A percentile compares a stretch with the other conserved stretches of the same genome.
Evolutionary conservation across 2,113 vertebrate genomes (phyloP).

Genomic region (Solenodon paradoxus): DNA sequence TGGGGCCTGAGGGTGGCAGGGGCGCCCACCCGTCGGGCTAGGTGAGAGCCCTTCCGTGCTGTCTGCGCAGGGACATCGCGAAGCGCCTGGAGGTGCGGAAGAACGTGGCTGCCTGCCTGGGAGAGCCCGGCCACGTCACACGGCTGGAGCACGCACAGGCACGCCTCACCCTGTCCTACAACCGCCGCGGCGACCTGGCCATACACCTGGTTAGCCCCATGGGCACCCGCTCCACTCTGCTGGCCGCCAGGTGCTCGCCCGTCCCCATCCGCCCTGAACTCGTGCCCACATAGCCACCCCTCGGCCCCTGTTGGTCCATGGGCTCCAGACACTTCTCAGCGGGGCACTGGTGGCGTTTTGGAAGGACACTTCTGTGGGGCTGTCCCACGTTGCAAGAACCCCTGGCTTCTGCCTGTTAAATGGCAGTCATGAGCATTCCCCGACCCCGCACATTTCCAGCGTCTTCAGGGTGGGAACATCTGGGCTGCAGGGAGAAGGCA

Average conservation of each 20-base stretch:
- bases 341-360: not conserved
- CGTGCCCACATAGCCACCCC: no score
- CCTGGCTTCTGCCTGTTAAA: not conserved
- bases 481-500: not conserved
- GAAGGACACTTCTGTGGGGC: not conserved
- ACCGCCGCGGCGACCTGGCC: conserved; percentile 94
- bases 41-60: accelerated
- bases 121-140: conserved; percentile 87
- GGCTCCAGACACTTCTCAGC: accelerated
- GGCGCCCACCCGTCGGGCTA: accelerated
- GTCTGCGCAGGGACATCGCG: conserved; percentile 90
- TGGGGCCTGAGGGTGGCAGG: not conserved
- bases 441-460: not conserved
- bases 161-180: conserved; percentile 94
- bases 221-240: conserved; percentile 95
- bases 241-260: conserved; percentile 90
- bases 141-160: conserved; percentile 94
- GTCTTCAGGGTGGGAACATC: not conserved
- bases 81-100: conserved; percentile 89
- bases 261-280: no score
- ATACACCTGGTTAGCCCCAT: conserved; percentile 94
- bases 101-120: conserved; percentile 88
- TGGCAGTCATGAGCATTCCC: not conserved
- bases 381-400: not conserved
- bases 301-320: no score